Conservation (phyloP, 2,797 vertebrate species). For the Pseudochromis fuscus region DNA sequence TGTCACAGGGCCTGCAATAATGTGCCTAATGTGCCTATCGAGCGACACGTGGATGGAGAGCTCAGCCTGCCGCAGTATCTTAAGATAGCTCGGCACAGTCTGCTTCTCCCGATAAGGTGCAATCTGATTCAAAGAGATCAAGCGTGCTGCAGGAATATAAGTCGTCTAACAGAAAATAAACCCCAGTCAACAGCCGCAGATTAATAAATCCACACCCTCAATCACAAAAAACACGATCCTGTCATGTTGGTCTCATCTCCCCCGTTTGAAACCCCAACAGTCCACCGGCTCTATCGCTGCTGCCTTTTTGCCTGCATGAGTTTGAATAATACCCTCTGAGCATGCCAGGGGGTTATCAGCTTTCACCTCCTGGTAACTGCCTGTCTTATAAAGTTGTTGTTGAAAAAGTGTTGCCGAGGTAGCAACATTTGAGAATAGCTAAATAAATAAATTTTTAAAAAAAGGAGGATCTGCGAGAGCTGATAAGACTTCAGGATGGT, state of each 20-base stretch:
- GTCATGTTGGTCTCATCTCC: slow-evolving; percentile 67
- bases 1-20: slow-evolving; percentile 73
- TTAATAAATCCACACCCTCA: slow-evolving; percentile 74
- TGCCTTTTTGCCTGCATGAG: slow-evolving; percentile 64
- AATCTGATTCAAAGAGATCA: slow-evolving; percentile 79
- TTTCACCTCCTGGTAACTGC: slow-evolving; percentile 73
- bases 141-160: slow-evolving; percentile 72
- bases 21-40: slow-evolving; percentile 80
- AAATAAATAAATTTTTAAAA: slow-evolving; percentile 48
- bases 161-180: slow-evolving; percentile 73
- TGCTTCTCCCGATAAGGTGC: slow-evolving; percentile 82
- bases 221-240: slow-evolving; percentile 58
- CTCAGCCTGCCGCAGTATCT: slow-evolving; percentile 76
- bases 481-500: slow-evolving; percentile 79
- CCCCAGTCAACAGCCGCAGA: slow-evolving; percentile 70
- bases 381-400: slow-evolving; percentile 77
- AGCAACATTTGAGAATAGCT: slow-evolving; percentile 73
- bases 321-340: slow-evolving; percentile 79
- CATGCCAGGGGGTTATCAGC: slow-evolving; percentile 82
- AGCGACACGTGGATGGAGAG: slow-evolving; percentile 70
- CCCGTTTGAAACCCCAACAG: slow-evolving; percentile 60
- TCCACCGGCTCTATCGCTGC: slow-evolving; percentile 56
- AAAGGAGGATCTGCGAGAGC: slow-evolving; percentile 73
- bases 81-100: slow-evolving; percentile 72
- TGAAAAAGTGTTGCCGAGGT: slow-evolving; percentile 39